Conservation (phyloP, 2,113 vertebrate species). For the Poecilia latipinna region DNA sequence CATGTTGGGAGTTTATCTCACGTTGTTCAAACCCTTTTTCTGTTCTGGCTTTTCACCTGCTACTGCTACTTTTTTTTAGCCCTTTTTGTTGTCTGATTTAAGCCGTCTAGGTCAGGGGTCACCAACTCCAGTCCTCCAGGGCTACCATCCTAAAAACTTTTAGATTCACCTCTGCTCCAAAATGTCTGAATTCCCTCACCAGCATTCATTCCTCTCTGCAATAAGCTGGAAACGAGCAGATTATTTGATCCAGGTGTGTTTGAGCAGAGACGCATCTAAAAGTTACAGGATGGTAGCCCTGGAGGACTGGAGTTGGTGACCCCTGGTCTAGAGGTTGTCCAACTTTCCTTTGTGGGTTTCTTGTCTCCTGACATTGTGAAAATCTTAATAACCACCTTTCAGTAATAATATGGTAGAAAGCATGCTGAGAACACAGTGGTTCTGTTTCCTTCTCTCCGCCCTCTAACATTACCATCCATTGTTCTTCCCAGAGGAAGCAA, state of each 20-base stretch:
- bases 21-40: slow-evolving; percentile 34
- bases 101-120: slow-evolving; percentile 1
- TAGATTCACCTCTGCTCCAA: too few relatives aligned
- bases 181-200: too few relatives aligned
- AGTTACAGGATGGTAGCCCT: too few relatives aligned
- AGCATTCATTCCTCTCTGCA: too few relatives aligned
- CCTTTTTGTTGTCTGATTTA: slow-evolving; percentile 4
- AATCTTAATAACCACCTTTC: slow-evolving; percentile 76
- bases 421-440: slow-evolving; percentile 65
- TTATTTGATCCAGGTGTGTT: too few relatives aligned
- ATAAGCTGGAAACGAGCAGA: too few relatives aligned
- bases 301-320: too few relatives aligned
- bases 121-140: too few relatives aligned
- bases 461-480: slow-evolving; percentile 55
- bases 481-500: slow-evolving; percentile 42
- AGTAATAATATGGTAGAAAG: slow-evolving; percentile 58
- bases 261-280: too few relatives aligned
- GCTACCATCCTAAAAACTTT: too few relatives aligned
- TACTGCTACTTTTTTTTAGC: slow-evolving; percentile 30
- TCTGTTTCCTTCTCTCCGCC: slow-evolving; percentile 25
- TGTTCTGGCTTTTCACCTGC: slow-evolving; percentile 11
- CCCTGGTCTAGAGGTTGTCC: slow-evolving; percentile 2
- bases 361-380: slow-evolving; percentile 46
- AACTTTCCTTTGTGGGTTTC: slow-evolving; percentile 14
- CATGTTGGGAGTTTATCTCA: slow-evolving; percentile 12